phyloP scores from a whole-genome alignment of 2,797 vertebrate genomes.

The Prunella strophiata region DNA sequence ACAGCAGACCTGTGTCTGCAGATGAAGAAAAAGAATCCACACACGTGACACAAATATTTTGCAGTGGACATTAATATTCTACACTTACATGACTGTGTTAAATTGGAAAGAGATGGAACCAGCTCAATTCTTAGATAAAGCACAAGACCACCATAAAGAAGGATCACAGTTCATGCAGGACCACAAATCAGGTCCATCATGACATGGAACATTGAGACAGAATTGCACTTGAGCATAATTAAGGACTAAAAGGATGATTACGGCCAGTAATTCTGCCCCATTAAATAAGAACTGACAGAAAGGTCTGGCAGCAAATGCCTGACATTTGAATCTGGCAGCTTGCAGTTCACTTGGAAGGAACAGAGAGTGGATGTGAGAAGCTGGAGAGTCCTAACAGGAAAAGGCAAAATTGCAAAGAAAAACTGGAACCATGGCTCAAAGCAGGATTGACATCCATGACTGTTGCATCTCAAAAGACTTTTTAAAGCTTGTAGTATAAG shows the following conservation, averaged over 20 bases:
- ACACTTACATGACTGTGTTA: background rate
- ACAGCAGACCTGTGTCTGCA: background rate
- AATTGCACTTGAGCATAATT: background rate
- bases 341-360: background rate
- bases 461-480: background rate
- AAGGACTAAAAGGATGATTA: background rate
- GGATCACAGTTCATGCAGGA: background rate
- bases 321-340: background rate
- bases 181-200: background rate
- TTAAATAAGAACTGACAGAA: background rate
- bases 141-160: background rate
- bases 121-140: background rate
- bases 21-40: background rate
- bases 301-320: background rate
- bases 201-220: background rate
- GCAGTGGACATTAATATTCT: background rate
- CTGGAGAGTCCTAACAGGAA: background rate
- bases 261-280: background rate
- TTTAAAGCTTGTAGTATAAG: background rate
- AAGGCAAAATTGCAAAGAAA: background rate
- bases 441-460: background rate
- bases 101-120: background rate
- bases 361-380: background rate
- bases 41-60: background rate
- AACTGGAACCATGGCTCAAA: background rate